Evolutionary conservation across 2,113 vertebrate species (phyloP).

Genomic region (Dryoscopus gambensis): DNA sequence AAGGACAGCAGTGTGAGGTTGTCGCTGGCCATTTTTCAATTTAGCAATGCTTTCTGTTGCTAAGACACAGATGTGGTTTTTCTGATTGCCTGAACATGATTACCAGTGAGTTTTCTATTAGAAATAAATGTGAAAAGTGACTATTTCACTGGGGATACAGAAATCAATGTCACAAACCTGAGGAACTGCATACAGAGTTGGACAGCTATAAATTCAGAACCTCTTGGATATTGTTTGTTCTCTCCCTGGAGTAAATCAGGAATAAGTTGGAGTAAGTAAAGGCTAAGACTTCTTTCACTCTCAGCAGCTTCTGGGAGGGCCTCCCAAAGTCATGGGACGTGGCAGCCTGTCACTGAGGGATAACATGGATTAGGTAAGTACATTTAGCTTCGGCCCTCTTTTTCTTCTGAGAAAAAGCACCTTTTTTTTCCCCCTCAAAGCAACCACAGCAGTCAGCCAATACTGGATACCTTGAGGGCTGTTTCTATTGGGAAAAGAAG

Average conservation of each 20-base stretch:
- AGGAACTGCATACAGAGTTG: neutral
- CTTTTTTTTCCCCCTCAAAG: neutral
- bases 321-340: neutral
- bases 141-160: neutral
- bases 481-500: neutral
- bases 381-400: neutral
- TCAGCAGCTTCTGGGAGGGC: neutral
- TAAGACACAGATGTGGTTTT: slow-evolving; percentile 40
- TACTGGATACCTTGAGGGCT: neutral
- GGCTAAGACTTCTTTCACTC: neutral
- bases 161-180: neutral
- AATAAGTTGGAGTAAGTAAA: neutral
- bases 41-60: slow-evolving; percentile 50
- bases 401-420: neutral
- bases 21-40: slow-evolving; percentile 5
- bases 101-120: slow-evolving; percentile 15
- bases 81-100: neutral
- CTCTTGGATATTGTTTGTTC: neutral
- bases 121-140: neutral
- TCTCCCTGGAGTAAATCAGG: neutral
- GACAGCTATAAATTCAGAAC: neutral
- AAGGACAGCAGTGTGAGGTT: neutral
- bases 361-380: neutral
- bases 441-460: neutral
- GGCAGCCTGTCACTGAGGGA: neutral